Evolutionary conservation across 2,113 vertebrate genomes (phyloP).

Genomic region (Saimiri boliviensis): DNA sequence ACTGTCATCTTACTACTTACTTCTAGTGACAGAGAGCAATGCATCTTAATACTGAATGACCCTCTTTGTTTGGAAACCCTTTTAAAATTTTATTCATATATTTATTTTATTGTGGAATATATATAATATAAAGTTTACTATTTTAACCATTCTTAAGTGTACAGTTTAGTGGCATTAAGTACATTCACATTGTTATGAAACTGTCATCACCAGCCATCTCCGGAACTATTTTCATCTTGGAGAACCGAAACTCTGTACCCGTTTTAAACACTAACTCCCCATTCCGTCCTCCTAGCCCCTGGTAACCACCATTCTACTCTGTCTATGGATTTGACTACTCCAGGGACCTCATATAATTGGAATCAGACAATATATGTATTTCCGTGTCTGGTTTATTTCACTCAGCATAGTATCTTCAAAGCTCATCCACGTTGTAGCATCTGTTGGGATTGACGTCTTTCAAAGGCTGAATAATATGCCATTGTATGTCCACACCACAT

Average conservation of each 20-base stretch:
- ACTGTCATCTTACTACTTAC: background rate
- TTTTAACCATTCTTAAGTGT: background rate
- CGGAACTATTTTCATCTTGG: background rate
- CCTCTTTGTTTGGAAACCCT: background rate
- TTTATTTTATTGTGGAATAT: background rate
- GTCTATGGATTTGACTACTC: background rate
- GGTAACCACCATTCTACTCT: background rate
- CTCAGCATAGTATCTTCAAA: background rate
- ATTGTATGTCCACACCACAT: fast-evolving
- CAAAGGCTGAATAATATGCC: background rate
- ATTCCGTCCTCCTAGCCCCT: background rate
- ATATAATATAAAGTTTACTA: background rate
- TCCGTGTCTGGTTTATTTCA: background rate
- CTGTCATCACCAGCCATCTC: background rate
- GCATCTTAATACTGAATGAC: background rate
- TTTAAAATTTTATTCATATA: background rate
- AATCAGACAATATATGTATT: background rate
- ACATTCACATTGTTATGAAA: background rate
- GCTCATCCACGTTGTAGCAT: background rate
- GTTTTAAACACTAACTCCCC: background rate
- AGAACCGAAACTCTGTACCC: background rate
- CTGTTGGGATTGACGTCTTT: background rate
- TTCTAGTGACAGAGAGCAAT: background rate
- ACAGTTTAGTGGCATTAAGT: background rate
- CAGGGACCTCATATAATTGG: background rate